Evolutionary conservation across 2,888 invertebrate genomes (phyloP), one percentile per base, ranked within the genome.

Genomic region (Molorchus minor): DNA sequence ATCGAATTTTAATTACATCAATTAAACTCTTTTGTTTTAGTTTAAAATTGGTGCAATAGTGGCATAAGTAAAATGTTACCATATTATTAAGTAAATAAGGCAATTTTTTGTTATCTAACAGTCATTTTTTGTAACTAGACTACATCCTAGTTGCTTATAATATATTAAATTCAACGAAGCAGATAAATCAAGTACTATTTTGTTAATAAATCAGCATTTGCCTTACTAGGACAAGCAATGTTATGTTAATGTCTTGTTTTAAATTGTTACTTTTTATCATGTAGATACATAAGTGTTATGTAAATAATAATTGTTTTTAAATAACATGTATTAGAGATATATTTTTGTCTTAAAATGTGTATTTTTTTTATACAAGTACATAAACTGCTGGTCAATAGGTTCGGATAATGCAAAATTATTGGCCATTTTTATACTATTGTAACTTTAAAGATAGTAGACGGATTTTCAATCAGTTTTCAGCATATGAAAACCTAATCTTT

Each of bases 251-350:
- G 40, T 40, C 19, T 19, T 17, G n/a, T 8, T 25, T 43, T 43
- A 21, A 5, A 43, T 13, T 43, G 12, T 3, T 25, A 21, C 12
- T 7, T 25, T 12, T 12, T 43, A 25, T 7, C 8, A 10, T 21
- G n/a, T 33, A 33, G n/a, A 21, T 43, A 21, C n/a, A 8, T 43
- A 43, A 43, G 43, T 43, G 43, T 43, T 43, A 25, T 43, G 43
- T 43, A 43, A 43, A 43, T 43, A 43, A 25, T 43, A 12, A 21
- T 43, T 43, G 43, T 13, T 21, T 21, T 43, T 43, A 19, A 17
- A 19, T 13, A 13, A 43, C 15, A 25, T 13, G 20, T 17, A 40
- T 5, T 41, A 43, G 25, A 43, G n/a, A n/a, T 40, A 40, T 43
- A 21, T 43, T 21, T 43, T 43, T 5, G 25, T 43, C 40, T 17